Percentiles rank a stretch among this genome's conserved stretches.
These are phyloP conservation scores for Trematomus loennbergii DNA, from an alignment of 2,113 vertebrate genomes.

Conservation along the genomic window DNA sequence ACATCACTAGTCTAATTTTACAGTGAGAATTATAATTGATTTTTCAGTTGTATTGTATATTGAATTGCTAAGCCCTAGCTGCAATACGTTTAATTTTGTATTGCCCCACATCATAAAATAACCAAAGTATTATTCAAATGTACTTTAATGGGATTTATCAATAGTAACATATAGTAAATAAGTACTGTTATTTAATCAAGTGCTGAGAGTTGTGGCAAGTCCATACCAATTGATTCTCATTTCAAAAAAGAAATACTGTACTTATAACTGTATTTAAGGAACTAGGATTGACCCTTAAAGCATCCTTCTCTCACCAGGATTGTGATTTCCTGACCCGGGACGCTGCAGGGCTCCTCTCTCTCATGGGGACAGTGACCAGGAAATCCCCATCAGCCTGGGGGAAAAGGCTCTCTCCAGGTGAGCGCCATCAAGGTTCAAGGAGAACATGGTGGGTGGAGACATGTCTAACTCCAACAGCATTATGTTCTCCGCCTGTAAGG, in stretches of 20 bases:
- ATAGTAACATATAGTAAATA: background rate
- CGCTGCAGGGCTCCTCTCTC: conserved; percentile 83
- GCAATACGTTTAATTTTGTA: background rate
- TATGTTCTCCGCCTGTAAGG: conserved; percentile 92
- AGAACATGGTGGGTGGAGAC: conserved; percentile 86
- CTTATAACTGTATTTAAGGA: background rate
- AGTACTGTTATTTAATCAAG: background rate
- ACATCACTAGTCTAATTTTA: too few relatives aligned
- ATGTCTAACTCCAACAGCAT: conserved; percentile 96
- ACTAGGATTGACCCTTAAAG: background rate
- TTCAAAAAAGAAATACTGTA: background rate
- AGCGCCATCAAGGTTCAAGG: conserved; percentile 84
- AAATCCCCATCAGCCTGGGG: conserved; percentile 59
- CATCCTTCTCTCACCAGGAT: conserved; percentile 88
- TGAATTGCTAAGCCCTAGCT: too few relatives aligned
- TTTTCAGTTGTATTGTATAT: too few relatives aligned
- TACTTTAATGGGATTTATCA: background rate
- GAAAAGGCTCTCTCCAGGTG: conserved; percentile 82
- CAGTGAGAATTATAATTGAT: too few relatives aligned
- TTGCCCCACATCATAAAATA: background rate
- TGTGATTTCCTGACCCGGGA: conserved; percentile 90
- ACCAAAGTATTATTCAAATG: background rate
- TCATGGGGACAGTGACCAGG: conserved; percentile 58
- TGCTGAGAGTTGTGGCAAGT: background rate
- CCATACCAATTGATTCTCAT: background rate